A percentile compares a stretch with the other conserved stretches of the same genome.
Evolutionary conservation across 2,888 invertebrate genomes (phyloP).

Genomic region (Standfussiana lucernea): DNA sequence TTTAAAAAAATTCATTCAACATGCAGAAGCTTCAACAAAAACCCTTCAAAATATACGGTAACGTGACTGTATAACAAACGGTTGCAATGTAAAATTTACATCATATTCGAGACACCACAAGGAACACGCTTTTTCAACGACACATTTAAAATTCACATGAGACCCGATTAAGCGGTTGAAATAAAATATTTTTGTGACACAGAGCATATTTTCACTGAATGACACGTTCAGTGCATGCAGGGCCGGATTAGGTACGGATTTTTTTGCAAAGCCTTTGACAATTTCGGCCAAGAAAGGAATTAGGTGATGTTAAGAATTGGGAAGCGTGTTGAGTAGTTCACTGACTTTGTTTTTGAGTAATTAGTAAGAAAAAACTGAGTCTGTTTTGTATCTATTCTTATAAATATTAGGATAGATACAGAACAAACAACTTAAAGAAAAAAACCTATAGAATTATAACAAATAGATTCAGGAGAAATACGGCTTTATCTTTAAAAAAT

Average conservation of each 20-base stretch:
- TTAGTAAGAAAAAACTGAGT: not conserved
- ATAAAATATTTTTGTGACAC: conserved; percentile 68
- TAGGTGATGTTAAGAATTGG: not conserved
- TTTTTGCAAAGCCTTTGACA: not conserved
- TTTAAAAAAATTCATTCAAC: not conserved
- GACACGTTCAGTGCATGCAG: conserved; percentile 26
- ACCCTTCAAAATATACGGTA: conserved; percentile 3
- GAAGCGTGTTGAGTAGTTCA: not conserved
- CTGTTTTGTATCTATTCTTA: not conserved
- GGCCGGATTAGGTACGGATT: conserved; percentile 27
- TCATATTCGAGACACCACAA: conserved; percentile 58
- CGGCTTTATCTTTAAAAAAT: no score
- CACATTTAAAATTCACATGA: conserved; percentile 70
- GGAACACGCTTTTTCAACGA: conserved; percentile 63
- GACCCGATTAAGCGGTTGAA: conserved; percentile 70
- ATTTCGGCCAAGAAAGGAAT: not conserved
- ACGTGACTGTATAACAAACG: conserved; percentile 30
- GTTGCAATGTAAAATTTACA: conserved; percentile 50
- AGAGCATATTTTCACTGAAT: conserved; percentile 43
- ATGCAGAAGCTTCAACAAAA: not conserved
- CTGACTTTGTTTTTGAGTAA: not conserved
- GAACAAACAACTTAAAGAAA: rapidly evolving
- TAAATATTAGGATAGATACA: no score
- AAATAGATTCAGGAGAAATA: no score
- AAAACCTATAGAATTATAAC: not conserved